Conservation (phyloP, 2,888 invertebrate genomes). For the Cephus spinipes region DNA sequence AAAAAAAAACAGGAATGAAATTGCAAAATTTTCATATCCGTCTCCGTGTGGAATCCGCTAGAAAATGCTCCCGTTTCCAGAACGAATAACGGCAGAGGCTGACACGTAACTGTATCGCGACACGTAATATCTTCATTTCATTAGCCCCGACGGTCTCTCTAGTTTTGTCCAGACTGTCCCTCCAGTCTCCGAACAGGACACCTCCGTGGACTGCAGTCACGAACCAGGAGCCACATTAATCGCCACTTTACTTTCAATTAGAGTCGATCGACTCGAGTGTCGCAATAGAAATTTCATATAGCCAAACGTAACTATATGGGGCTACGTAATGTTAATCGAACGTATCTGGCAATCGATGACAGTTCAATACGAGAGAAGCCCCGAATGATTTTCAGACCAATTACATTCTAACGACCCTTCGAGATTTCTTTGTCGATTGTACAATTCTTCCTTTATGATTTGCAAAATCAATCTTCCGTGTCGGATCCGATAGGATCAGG, state of each 20-base stretch:
- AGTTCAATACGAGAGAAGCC: neutral
- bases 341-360: neutral
- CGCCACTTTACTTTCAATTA: constrained; percentile 7
- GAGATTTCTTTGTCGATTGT: too few relatives aligned
- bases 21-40: neutral
- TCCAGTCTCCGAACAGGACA: neutral
- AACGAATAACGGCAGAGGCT: neutral
- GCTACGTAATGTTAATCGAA: neutral
- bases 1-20: neutral
- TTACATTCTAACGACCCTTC: too few relatives aligned
- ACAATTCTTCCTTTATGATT: too few relatives aligned
- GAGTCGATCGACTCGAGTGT: neutral
- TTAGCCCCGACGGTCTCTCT: neutral
- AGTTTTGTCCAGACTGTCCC: neutral
- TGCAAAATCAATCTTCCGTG: too few relatives aligned
- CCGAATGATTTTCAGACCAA: neutral
- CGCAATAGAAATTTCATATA: neutral
- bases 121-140: neutral
- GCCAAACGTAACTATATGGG: neutral
- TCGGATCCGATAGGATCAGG: too few relatives aligned
- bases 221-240: constrained; percentile 1
- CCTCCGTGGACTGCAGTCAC: neutral
- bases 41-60: neutral
- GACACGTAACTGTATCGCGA: neutral
- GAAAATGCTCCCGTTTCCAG: neutral